Evolutionary conservation across 2,888 invertebrate genomes (phyloP), one percentile per base, ranked within the genome.

Genomic region (Cryptocephalus primarius): DNA sequence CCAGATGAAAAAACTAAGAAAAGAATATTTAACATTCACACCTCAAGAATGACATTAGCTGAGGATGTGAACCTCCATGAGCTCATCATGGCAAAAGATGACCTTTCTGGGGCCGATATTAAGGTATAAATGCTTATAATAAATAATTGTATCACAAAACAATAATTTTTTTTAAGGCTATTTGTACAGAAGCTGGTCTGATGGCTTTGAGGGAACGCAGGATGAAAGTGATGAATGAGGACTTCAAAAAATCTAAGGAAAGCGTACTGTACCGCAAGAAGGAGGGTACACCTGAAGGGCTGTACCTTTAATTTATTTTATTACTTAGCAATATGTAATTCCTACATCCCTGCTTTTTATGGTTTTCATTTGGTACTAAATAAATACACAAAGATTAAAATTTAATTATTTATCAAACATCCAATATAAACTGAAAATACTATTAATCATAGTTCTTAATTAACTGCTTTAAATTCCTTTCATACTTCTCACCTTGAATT

Each of bases 201-300:
- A 90, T 99, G 87, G 99, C 99, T 4, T 73, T 99, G 43, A 77
- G 99, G 53, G 99, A 99, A 70, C 82, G 99, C 45, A 82, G 99
- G 59, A 99, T 99, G 99, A 97, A 96, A 72, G 99, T 99, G 33
- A 99, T 94, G 51, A 96, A 95, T 74, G 97, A 99, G 71, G 99
- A 99, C 72, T 99, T 99, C 70, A 91, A 92, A 70, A 99, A 99
- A 70, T 95, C 97, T 0, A 99, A 99, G 72, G 99, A 99, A 69
- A 99, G 94, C 72, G 97, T 99, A 32, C 76, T 99, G 42, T 99
- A 99, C 68, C 82, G 97, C 50, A 99, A 99, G 77, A 97, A 99
- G 68, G 99, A 99, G 75, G 97, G 97, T 55, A 96, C 96, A 40
- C 99, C 99, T 1, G 99, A 99, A 74, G 97, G 97, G 56, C 81